Conservation (phyloP, 2,113 vertebrate species). For the Psammodynastes pulverulentus region DNA sequence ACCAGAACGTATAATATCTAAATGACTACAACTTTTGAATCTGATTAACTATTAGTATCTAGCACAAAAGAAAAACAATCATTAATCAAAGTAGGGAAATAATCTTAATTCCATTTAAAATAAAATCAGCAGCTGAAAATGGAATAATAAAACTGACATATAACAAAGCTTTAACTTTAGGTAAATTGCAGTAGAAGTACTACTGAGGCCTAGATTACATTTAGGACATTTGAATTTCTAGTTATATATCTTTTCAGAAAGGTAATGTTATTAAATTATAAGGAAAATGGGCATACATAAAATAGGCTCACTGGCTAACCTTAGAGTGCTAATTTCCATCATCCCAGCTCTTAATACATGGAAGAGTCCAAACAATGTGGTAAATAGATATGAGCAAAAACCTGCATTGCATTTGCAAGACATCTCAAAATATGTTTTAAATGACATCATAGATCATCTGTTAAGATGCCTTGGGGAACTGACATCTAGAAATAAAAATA, state of each 20-base stretch:
- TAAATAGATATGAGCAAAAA: conserved; percentile 16
- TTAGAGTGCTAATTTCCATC: not conserved
- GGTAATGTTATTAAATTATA: not conserved
- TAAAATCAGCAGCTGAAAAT: not conserved
- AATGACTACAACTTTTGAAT: conserved; percentile 43
- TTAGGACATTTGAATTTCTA: not conserved
- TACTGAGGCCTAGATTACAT: not conserved
- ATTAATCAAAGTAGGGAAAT: conserved; percentile 40
- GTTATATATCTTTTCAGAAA: not conserved
- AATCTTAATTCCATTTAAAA: conserved; percentile 32
- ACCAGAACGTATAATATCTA: conserved; percentile 50
- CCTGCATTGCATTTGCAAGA: conserved; percentile 21
- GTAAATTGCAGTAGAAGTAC: conserved; percentile 14
- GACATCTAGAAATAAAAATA: conserved; percentile 1
- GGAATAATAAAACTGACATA: conserved; percentile 15
- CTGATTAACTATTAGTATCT: conserved; percentile 58
- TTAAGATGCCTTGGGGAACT: not conserved
- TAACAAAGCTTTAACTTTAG: conserved; percentile 23
- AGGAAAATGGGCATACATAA: not conserved
- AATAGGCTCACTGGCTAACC: not conserved
- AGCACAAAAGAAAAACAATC: conserved; percentile 47
- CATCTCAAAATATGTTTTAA: not conserved
- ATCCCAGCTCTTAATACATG: not conserved
- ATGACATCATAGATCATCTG: conserved; percentile 9
- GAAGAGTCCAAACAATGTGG: not conserved